These are phyloP conservation scores for Eremophila alpestris DNA, from an alignment of 2,797 vertebrate species.

Conservation along the genomic window DNA sequence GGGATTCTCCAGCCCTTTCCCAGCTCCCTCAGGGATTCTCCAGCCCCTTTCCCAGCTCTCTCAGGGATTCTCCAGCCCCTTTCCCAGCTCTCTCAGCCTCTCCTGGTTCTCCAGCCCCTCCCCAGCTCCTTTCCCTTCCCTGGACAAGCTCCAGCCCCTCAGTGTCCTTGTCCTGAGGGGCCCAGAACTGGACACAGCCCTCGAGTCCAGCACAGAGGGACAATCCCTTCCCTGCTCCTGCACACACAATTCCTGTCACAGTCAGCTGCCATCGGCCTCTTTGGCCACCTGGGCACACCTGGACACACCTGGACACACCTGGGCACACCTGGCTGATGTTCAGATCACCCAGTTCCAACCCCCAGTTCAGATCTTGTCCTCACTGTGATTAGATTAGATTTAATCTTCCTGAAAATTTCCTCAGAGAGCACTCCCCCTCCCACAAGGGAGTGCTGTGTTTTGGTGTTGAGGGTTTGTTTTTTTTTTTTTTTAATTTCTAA, in stretches of 20 bases:
- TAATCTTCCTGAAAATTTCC: too few species aligned
- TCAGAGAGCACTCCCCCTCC: too few species aligned
- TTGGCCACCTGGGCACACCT: neutral
- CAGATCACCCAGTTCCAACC: neutral
- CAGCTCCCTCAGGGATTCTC: too few species aligned
- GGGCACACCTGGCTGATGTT: neutral
- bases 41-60: neutral
- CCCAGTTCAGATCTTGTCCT: neutral
- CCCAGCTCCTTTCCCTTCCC: neutral
- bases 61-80: too few species aligned
- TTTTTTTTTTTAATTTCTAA: too few species aligned
- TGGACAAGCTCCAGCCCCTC: neutral
- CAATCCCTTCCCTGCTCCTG: neutral
- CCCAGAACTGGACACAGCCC: neutral
- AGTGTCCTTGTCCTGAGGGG: neutral
- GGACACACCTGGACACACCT: neutral
- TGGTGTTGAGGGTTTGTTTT: too few species aligned
- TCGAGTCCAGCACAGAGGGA: neutral
- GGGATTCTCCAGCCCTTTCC: neutral
- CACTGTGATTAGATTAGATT: too few species aligned
- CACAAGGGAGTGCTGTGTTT: too few species aligned
- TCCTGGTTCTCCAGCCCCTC: fast-evolving
- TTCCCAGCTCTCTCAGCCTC: neutral
- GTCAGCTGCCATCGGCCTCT: neutral
- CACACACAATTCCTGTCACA: neutral